A percentile compares a stretch with the other conserved stretches of the same genome.
phyloP scores from a whole-genome alignment of 2,113 vertebrate genomes.

The Gnathonemus echidnorhynchus region DNA sequence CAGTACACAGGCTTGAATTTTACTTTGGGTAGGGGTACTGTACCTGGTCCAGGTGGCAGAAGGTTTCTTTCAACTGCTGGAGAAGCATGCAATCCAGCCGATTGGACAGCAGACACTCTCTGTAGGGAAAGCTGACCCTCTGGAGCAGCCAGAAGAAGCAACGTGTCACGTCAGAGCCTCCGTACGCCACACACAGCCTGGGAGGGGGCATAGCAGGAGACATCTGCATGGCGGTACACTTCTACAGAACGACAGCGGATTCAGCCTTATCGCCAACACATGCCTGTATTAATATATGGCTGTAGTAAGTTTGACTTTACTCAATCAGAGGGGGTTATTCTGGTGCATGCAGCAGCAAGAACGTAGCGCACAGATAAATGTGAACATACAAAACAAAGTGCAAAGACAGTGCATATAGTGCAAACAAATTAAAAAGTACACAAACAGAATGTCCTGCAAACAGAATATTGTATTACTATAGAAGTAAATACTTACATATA shows the following conservation, averaged over 20 bases:
- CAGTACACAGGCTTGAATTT: neutral
- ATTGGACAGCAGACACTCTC: slow-evolving; percentile 83
- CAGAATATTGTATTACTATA: neutral
- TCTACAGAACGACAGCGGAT: neutral
- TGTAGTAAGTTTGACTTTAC: neutral
- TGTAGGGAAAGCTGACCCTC: slow-evolving; percentile 88
- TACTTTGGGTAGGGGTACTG: neutral
- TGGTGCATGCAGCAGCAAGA: neutral
- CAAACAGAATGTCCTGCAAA: neutral
- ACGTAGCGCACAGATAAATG: neutral
- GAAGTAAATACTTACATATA: neutral
- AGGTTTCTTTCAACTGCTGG: slow-evolving; percentile 89
- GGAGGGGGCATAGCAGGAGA: neutral
- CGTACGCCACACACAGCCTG: slow-evolving; percentile 88
- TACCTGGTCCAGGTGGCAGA: slow-evolving; percentile 94
- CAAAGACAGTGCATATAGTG: neutral
- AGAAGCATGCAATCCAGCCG: slow-evolving; percentile 84
- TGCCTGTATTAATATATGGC: neutral
- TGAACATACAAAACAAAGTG: neutral
- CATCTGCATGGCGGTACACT: neutral
- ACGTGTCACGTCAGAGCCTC: slow-evolving; percentile 87
- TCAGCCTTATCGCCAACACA: neutral
- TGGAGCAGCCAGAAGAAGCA: slow-evolving; percentile 97
- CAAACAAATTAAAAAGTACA: neutral
- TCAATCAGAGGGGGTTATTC: neutral